Percentiles rank a stretch among this genome's conserved stretches.
These are phyloP conservation scores for Corvus moneduloides DNA, from an alignment of 2,113 vertebrate species.

Conservation along the genomic window DNA sequence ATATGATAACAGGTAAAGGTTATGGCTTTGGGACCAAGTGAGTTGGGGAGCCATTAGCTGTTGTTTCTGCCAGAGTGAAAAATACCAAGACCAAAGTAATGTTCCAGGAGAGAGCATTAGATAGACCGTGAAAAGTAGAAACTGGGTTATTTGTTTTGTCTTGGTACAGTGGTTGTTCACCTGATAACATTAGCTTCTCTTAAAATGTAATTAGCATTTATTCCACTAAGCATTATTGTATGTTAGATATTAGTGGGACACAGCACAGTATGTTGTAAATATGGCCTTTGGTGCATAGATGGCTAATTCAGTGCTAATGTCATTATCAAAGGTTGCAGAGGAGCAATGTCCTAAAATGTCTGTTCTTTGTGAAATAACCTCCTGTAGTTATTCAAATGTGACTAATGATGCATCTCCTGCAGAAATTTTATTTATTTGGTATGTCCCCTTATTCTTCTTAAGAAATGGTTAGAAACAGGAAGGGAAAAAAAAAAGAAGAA, in stretches of 20 bases:
- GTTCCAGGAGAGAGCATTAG: background rate
- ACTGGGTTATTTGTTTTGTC: constrained; percentile 30
- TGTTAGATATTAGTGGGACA: background rate
- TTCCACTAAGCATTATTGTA: background rate
- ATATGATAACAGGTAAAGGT: background rate
- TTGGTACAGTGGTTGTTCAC: background rate
- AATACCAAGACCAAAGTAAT: constrained; percentile 19
- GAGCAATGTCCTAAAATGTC: constrained; percentile 1
- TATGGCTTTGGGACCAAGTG: background rate
- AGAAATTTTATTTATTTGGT: background rate
- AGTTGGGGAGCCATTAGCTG: background rate
- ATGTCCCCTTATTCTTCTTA: background rate
- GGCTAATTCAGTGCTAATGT: constrained; percentile 27
- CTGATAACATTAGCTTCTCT: background rate
- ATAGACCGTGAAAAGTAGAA: background rate
- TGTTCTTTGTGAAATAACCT: background rate
- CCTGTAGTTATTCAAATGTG: background rate
- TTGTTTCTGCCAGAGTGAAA: background rate
- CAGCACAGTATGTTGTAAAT: background rate
- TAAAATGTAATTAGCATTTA: constrained; percentile 37
- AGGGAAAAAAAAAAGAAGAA: background rate
- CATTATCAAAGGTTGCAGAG: constrained; percentile 33
- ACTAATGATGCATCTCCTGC: background rate
- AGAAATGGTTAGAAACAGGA: background rate
- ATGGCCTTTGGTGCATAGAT: background rate